Evolutionary conservation across 2,888 invertebrate species (phyloP).

Genomic region (Sphecodes monilicornis): DNA sequence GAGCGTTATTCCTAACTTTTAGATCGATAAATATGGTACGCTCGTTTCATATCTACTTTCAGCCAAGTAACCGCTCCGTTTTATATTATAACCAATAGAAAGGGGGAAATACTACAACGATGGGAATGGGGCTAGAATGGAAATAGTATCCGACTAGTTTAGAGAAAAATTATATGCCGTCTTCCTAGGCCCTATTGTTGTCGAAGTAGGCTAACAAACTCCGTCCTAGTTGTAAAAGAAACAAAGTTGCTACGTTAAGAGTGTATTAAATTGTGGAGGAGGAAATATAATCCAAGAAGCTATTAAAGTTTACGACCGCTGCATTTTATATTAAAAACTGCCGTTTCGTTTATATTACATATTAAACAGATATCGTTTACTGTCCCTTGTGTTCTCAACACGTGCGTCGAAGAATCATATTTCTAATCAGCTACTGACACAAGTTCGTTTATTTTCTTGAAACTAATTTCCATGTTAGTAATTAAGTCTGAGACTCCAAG

Average conservation of each 20-base stretch:
- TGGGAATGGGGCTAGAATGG: neutral
- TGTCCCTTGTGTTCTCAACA: neutral
- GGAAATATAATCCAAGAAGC: neutral
- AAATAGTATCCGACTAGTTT: conserved; percentile 37
- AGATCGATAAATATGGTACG: conserved; percentile 61
- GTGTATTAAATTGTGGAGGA: neutral
- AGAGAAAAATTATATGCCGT: conserved; percentile 57
- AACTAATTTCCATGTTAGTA: neutral
- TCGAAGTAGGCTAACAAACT: conserved; percentile 29
- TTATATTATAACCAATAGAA: conserved; percentile 45
- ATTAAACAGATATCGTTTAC: neutral
- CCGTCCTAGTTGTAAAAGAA: neutral
- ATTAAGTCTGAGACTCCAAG: neutral
- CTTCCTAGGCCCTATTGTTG: conserved; percentile 18
- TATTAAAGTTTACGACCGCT: neutral
- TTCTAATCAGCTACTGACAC: neutral
- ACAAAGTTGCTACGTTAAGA: conserved; percentile 23
- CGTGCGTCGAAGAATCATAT: neutral
- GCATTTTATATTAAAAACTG: neutral
- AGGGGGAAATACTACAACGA: conserved; percentile 43
- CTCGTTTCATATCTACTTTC: conserved; percentile 50
- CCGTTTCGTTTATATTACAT: conserved; percentile 3
- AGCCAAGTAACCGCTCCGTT: conserved; percentile 50
- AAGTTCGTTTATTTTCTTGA: neutral
- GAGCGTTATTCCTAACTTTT: conserved; percentile 55